Percentiles rank a stretch among this genome's conserved stretches.
These are phyloP conservation scores for Drosophila mayri DNA, from an alignment of 1,140 invertebrate species.

Conservation along the genomic window DNA sequence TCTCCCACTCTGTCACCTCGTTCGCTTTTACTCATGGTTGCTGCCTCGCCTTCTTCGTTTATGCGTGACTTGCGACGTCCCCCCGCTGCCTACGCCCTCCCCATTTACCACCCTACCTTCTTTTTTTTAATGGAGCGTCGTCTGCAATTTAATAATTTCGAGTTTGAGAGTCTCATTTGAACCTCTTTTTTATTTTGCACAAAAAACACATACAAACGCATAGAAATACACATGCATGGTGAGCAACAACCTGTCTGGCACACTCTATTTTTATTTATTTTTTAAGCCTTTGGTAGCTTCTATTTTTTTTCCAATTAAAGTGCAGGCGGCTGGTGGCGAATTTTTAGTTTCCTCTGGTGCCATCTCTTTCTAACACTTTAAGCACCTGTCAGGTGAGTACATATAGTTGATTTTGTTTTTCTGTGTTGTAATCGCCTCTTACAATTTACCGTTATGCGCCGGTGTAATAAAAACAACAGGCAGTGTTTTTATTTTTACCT, in stretches of 20 bases:
- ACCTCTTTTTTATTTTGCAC: slow-evolving; percentile 33
- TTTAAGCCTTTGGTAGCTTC: slow-evolving; percentile 24
- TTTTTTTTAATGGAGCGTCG: slow-evolving; percentile 26
- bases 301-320: slow-evolving; percentile 70
- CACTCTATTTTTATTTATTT: slow-evolving; percentile 49
- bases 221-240: background rate
- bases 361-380: slow-evolving; percentile 36
- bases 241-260: slow-evolving; percentile 51
- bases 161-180: slow-evolving; percentile 35
- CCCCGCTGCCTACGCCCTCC: slow-evolving; percentile 11
- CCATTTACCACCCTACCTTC: background rate
- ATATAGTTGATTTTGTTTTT: background rate
- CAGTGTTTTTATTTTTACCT: slow-evolving; percentile 24
- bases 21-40: slow-evolving; percentile 14
- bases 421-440: slow-evolving; percentile 67
- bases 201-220: slow-evolving; percentile 8
- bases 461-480: slow-evolving; percentile 56
- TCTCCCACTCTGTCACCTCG: slow-evolving; percentile 13
- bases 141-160: slow-evolving; percentile 79
- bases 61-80: slow-evolving; percentile 56
- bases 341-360: slow-evolving; percentile 61
- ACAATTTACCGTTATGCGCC: slow-evolving; percentile 70
- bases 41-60: slow-evolving; percentile 43
- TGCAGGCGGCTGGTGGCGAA: slow-evolving; percentile 45
- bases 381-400: slow-evolving; percentile 1